A percentile compares a stretch with the other conserved stretches of the same genome.
Conservation (phyloP, 2,113 vertebrate species). For the Embiotoca jacksoni region DNA sequence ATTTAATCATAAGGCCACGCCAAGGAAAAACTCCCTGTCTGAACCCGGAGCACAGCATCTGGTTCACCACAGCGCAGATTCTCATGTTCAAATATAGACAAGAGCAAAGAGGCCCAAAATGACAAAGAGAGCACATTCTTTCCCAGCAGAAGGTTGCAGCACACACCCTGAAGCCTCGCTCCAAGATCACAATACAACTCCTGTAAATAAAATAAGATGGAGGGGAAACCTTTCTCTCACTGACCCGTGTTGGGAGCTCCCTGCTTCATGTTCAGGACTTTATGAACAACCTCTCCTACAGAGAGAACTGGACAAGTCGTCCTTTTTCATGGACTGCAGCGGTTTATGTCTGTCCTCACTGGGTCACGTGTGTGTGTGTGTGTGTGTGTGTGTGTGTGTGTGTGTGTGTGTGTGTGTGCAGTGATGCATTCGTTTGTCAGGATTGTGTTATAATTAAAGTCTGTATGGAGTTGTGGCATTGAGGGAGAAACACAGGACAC, state of each 20-base stretch:
- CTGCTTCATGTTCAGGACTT: conserved; percentile 27
- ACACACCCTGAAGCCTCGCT: conserved; percentile 59
- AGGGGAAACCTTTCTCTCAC: conserved; percentile 40
- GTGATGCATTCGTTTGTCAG: conserved; percentile 20
- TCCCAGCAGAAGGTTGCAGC: conserved; percentile 63
- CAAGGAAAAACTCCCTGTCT: conserved; percentile 65
- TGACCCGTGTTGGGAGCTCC: conserved; percentile 44
- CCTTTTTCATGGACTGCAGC: conserved; percentile 14
- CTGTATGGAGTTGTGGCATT: conserved; percentile 12
- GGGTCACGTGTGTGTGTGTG: conserved; percentile 8
- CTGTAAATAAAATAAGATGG: conserved; percentile 52
- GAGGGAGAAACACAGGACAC: conserved; percentile 28
- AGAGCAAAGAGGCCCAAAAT: conserved; percentile 49
- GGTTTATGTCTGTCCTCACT: conserved; percentile 32
- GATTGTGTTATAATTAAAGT: conserved; percentile 33
- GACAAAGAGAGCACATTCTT: conserved; percentile 67
- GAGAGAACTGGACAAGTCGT: conserved; percentile 20
- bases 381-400: conserved; percentile 4
- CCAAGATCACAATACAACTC: conserved; percentile 38
- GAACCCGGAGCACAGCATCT: conserved; percentile 65
- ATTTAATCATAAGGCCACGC: conserved; percentile 58
- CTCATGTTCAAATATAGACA: conserved; percentile 77
- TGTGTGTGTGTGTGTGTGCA: conserved; percentile 8
- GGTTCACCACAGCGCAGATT: conserved; percentile 66
- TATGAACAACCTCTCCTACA: conserved; percentile 40